Percentiles rank a stretch among this genome's conserved stretches.
Evolutionary conservation across 2,888 invertebrate genomes (phyloP).

Genomic region (Venustoraphidia nigricollis): DNA sequence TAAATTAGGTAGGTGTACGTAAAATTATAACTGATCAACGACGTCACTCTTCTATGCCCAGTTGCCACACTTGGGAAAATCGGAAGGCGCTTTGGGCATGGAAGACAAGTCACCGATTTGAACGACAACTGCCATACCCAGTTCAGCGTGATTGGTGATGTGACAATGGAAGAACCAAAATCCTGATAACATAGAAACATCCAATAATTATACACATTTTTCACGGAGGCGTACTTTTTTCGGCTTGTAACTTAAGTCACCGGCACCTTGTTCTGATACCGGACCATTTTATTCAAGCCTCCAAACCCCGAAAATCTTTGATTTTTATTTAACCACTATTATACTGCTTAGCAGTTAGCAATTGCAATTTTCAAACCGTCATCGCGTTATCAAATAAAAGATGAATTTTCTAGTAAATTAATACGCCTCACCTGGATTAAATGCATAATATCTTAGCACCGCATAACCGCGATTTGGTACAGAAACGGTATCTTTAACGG

Average conservation of each 20-base stretch:
- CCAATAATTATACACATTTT: background rate
- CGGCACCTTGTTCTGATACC: too few relatives aligned
- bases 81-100: slow-evolving; percentile 19
- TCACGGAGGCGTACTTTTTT: too few relatives aligned
- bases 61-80: slow-evolving; percentile 24
- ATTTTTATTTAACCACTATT: too few relatives aligned
- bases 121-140: slow-evolving; percentile 29
- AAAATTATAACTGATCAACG: too few relatives aligned
- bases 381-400: too few relatives aligned
- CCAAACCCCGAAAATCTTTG: too few relatives aligned
- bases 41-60: slow-evolving; percentile 7
- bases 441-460: slow-evolving; percentile 28
- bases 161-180: slow-evolving; percentile 32
- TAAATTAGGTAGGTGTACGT: too few relatives aligned
- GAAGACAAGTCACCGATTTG: slow-evolving; percentile 25
- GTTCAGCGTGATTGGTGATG: slow-evolving; percentile 27
- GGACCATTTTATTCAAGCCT: too few relatives aligned
- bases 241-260: too few relatives aligned
- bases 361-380: too few relatives aligned
- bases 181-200: slow-evolving; percentile 17
- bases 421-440: slow-evolving; percentile 22
- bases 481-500: slow-evolving; percentile 30
- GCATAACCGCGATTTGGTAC: slow-evolving; percentile 31
- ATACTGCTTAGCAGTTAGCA: too few relatives aligned
- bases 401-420: too few relatives aligned